These are phyloP conservation scores for Noctua janthe DNA, from an alignment of 2,888 invertebrate genomes.

Conservation along the genomic window DNA sequence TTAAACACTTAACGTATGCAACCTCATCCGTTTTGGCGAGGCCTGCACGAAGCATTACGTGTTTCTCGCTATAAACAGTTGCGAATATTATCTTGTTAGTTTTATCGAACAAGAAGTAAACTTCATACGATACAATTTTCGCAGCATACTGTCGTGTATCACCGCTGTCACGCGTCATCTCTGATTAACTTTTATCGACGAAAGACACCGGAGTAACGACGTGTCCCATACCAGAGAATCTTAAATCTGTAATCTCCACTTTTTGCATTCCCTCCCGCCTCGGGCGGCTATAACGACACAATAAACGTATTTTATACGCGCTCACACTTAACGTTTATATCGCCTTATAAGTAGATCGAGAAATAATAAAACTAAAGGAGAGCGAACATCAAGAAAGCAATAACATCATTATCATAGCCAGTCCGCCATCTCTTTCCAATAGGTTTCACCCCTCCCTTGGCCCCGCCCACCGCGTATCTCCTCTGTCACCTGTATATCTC, in stretches of 20 bases:
- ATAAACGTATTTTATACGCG: conserved; percentile 89
- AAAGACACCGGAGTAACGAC: conserved; percentile 73
- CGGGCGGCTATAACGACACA: conserved; percentile 84
- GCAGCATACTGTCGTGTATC: conserved; percentile 62
- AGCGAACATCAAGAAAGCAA: conserved; percentile 90
- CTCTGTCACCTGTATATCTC: conserved; percentile 90
- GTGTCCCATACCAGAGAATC: conserved; percentile 78
- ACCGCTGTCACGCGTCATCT: conserved; percentile 74
- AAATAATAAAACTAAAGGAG: conserved; percentile 90
- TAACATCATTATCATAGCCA: conserved; percentile 90
- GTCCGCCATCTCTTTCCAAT: conserved; percentile 90
- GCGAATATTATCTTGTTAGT: conserved; percentile 58
- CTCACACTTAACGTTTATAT: conserved; percentile 89
- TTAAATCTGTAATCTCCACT: conserved; percentile 87
- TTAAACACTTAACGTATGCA: conserved; percentile 29
- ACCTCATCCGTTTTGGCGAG: conserved; percentile 32
- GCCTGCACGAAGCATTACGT: conserved; percentile 28
- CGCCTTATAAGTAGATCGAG: conserved; percentile 90
- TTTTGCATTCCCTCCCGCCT: conserved; percentile 85
- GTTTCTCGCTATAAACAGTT: conserved; percentile 36
- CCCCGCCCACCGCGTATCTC: conserved; percentile 89
- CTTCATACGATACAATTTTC: conserved; percentile 58
- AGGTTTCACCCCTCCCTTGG: conserved; percentile 87
- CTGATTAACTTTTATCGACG: conserved; percentile 83
- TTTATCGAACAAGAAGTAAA: conserved; percentile 54